Percentiles rank a stretch among this genome's conserved stretches.
Conservation (phyloP, 2,888 invertebrate species). For the Drosophila siamana region DNA sequence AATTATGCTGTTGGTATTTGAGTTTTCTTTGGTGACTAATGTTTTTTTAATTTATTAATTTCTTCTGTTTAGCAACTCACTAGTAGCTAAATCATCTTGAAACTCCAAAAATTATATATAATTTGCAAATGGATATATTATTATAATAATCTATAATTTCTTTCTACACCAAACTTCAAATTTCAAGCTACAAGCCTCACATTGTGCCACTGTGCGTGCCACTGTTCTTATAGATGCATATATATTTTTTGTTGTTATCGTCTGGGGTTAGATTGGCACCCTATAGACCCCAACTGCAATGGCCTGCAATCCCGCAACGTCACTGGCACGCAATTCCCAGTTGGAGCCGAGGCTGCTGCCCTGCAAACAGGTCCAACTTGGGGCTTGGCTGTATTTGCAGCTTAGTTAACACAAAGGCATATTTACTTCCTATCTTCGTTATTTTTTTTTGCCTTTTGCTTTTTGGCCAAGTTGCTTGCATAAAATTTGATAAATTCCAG, state of each 20-base stretch:
- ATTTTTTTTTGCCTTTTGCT: conserved; percentile 23
- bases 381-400: conserved; percentile 61
- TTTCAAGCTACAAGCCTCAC: too few relatives aligned
- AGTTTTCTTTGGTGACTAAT: too few relatives aligned
- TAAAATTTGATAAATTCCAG: conserved; percentile 71
- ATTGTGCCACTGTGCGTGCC: conserved; percentile 27
- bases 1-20: too few relatives aligned
- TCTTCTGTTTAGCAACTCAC: too few relatives aligned
- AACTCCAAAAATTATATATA: too few relatives aligned
- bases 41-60: too few relatives aligned
- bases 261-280: conserved; percentile 57
- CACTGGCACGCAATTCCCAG: conserved; percentile 43
- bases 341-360: conserved; percentile 3
- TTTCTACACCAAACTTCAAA: too few relatives aligned
- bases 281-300: conserved; percentile 52
- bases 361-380: conserved; percentile 18
- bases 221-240: not conserved
- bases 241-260: too few relatives aligned
- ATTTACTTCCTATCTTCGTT: conserved; percentile 45
- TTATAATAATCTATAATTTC: too few relatives aligned
- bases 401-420: conserved; percentile 78
- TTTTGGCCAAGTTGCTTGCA: conserved; percentile 62
- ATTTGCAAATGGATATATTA: too few relatives aligned
- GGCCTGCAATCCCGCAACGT: conserved; percentile 60
- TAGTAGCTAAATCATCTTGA: too few relatives aligned